Evolutionary conservation across 2,797 vertebrate genomes (phyloP).

Genomic region (Esox lucius): DNA sequence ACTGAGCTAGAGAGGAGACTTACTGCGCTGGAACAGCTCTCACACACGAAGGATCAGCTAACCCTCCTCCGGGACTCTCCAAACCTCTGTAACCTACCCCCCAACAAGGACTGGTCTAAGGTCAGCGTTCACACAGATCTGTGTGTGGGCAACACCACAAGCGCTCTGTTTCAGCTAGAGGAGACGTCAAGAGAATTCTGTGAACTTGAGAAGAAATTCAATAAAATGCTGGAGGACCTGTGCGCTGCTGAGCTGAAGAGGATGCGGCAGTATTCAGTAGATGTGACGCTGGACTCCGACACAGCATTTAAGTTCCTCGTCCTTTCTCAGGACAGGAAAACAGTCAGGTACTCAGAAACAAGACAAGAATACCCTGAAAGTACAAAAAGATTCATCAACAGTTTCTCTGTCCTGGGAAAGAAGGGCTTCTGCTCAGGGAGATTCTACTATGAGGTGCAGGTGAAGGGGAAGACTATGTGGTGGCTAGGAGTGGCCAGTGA

Average conservation of each 20-base stretch:
- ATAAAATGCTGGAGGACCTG: neutral
- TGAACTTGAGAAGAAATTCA: neutral
- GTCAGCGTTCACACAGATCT: neutral
- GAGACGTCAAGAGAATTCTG: too few species aligned
- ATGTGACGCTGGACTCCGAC: neutral
- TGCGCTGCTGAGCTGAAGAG: neutral
- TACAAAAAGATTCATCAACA: neutral
- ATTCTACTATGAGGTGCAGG: neutral
- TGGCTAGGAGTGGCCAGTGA: too few species aligned
- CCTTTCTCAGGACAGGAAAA: too few species aligned
- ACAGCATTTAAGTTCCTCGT: neutral
- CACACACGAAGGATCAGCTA: neutral
- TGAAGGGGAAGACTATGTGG: too few species aligned
- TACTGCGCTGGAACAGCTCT: neutral
- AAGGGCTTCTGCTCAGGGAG: neutral
- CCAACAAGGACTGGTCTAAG: neutral
- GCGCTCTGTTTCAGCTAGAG: neutral
- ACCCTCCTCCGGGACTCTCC: neutral
- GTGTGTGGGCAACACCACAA: neutral
- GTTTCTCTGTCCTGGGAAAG: neutral
- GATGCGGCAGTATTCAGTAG: neutral
- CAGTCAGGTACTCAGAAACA: neutral
- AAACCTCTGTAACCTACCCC: neutral
- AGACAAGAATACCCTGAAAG: neutral
- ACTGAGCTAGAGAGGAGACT: neutral